These are phyloP conservation scores for Moxostoma hubbsi DNA, from an alignment of 2,797 vertebrate genomes.

Conservation along the genomic window DNA sequence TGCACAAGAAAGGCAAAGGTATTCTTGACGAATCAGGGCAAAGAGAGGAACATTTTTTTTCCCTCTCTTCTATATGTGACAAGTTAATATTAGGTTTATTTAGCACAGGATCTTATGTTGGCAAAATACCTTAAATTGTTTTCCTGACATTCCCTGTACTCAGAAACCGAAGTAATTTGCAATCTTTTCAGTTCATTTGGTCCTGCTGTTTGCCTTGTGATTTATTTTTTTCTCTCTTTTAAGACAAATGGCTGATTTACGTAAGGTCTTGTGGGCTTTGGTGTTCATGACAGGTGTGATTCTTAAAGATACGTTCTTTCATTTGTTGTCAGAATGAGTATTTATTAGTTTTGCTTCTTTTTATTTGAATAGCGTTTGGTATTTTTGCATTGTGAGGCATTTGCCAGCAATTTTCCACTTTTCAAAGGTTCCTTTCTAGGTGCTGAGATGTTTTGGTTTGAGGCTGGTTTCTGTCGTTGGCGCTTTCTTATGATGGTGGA, in stretches of 20 bases:
- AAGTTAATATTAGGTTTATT: slow-evolving; percentile 12
- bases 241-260: slow-evolving; percentile 26
- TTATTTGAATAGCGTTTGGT: slow-evolving; percentile 61
- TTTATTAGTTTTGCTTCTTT: slow-evolving; percentile 64
- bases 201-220: slow-evolving; percentile 2
- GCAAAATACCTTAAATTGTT: neutral
- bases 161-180: slow-evolving; percentile 6
- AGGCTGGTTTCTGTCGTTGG: slow-evolving; percentile 14
- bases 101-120: neutral
- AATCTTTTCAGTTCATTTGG: neutral
- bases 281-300: slow-evolving; percentile 52
- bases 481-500: slow-evolving; percentile 16
- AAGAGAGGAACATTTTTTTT: too few relatives aligned
- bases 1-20: too few relatives aligned
- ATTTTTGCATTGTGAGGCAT: slow-evolving; percentile 56
- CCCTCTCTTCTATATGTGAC: neutral
- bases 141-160: slow-evolving; percentile 4
- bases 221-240: neutral
- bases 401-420: slow-evolving; percentile 53
- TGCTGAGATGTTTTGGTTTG: neutral
- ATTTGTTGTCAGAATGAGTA: slow-evolving; percentile 57
- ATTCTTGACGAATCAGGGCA: too few relatives aligned
- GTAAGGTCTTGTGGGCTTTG: slow-evolving; percentile 31
- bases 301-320: slow-evolving; percentile 38
- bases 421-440: slow-evolving; percentile 33